These are phyloP conservation scores for Drosophila athabasca DNA, from an alignment of 1,140 invertebrate genomes.

Conservation along the genomic window DNA sequence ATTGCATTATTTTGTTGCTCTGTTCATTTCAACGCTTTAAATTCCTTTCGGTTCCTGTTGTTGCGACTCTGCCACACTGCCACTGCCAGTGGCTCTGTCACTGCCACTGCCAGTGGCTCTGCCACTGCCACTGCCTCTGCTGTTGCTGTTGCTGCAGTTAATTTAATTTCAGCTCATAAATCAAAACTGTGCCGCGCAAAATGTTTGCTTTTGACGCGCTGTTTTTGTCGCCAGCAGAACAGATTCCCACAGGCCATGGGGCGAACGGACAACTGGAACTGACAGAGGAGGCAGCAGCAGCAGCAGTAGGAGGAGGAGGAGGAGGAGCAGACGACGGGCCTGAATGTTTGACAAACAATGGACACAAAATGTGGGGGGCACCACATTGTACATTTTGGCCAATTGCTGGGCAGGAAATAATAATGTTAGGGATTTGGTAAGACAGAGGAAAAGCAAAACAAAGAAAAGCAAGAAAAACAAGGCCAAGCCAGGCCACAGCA, in stretches of 20 bases:
- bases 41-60: constrained; percentile 48
- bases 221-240: constrained; percentile 65
- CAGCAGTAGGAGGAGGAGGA: constrained; percentile 12
- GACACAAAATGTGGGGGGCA: constrained; percentile 10
- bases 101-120: constrained; percentile 10
- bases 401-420: constrained; percentile 6
- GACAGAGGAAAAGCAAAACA: constrained; percentile 19
- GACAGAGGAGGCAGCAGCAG: constrained; percentile 16
- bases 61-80: not conserved
- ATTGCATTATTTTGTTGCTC: constrained; percentile 26
- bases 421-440: not conserved
- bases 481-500: no score
- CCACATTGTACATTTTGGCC: not conserved
- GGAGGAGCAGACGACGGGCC: constrained; percentile 21
- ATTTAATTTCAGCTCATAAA: constrained; percentile 83
- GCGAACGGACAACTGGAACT: constrained; percentile 47
- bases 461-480: not conserved
- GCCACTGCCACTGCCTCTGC: constrained; percentile 21
- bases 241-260: constrained; percentile 33
- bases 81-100: not conserved
- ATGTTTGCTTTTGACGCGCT: constrained; percentile 81
- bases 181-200: constrained; percentile 81
- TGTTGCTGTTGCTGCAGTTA: constrained; percentile 62
- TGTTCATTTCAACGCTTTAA: constrained; percentile 73
- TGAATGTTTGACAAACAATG: constrained; percentile 74